These are phyloP conservation scores for Bujurquina vittata DNA, from an alignment of 2,113 vertebrate species.

Conservation along the genomic window DNA sequence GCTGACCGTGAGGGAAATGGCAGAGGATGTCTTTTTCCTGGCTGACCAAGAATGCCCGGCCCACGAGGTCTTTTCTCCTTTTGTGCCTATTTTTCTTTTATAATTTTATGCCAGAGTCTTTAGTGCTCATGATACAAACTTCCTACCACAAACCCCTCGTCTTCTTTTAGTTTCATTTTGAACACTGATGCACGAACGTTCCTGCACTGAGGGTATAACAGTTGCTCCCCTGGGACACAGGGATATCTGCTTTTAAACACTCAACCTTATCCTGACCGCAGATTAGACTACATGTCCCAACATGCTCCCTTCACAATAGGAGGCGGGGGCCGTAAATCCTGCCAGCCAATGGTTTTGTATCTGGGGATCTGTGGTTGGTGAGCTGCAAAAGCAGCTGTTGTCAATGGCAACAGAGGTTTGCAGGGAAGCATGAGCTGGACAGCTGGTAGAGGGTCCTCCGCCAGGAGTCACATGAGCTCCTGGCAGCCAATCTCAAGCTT, in stretches of 20 bases:
- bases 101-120: neutral
- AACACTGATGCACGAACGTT: slow-evolving; percentile 8
- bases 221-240: slow-evolving; percentile 28
- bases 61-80: slow-evolving; percentile 33
- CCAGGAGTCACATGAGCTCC: slow-evolving; percentile 58
- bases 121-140: neutral
- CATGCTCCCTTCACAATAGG: slow-evolving; percentile 57
- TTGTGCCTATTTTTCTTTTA: neutral
- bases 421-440: slow-evolving; percentile 76
- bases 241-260: slow-evolving; percentile 23
- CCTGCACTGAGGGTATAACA: slow-evolving; percentile 4
- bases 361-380: slow-evolving; percentile 56
- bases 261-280: neutral
- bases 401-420: slow-evolving; percentile 81
- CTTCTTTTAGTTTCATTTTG: neutral
- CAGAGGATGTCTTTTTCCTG: slow-evolving; percentile 77
- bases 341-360: slow-evolving; percentile 69
- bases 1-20: slow-evolving; percentile 55
- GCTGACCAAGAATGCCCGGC: slow-evolving; percentile 61
- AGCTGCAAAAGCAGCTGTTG: slow-evolving; percentile 72
- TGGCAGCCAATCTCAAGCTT: slow-evolving; percentile 50
- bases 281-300: slow-evolving; percentile 73
- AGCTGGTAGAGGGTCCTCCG: slow-evolving; percentile 74
- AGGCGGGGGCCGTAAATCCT: slow-evolving; percentile 47
- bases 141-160: neutral